phyloP scores from a whole-genome alignment of 2,888 invertebrate species.

The Netelia inedita region DNA sequence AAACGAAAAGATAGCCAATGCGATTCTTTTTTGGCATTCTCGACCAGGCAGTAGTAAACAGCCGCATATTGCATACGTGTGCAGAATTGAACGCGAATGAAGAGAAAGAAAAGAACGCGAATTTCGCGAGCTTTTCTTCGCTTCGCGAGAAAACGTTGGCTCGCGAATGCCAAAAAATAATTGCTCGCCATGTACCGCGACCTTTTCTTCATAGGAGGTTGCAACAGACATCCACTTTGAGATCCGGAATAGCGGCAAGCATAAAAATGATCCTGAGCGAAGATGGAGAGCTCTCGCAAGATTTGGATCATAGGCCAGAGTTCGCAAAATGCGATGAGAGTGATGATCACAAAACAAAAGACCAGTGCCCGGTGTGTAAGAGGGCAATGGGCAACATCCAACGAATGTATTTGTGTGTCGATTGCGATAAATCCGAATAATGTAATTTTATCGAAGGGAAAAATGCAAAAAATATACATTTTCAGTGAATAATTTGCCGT shows the following conservation, averaged over 20 bases:
- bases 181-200: slow-evolving; percentile 9
- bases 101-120: too few species aligned
- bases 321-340: neutral
- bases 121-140: too few species aligned
- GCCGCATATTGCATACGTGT: slow-evolving; percentile 7
- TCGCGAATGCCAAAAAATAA: slow-evolving; percentile 18
- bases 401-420: slow-evolving; percentile 12
- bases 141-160: too few species aligned
- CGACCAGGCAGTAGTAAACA: too few species aligned
- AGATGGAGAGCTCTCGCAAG: neutral
- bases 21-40: slow-evolving; percentile 17
- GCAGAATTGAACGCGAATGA: slow-evolving; percentile 4
- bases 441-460: neutral
- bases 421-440: neutral
- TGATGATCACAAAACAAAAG: slow-evolving; percentile 3
- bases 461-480: neutral
- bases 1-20: slow-evolving; percentile 18
- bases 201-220: slow-evolving; percentile 25
- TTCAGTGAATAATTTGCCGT: neutral
- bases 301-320: neutral
- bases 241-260: slow-evolving; percentile 12
- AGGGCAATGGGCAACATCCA: slow-evolving; percentile 1
- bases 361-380: slow-evolving; percentile 8
- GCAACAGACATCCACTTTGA: slow-evolving; percentile 17
- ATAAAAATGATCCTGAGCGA: slow-evolving; percentile 18